Base-by-base conservation (phyloP, 2,888 invertebrate genomes). In the Cheilosia pagana region DNA sequence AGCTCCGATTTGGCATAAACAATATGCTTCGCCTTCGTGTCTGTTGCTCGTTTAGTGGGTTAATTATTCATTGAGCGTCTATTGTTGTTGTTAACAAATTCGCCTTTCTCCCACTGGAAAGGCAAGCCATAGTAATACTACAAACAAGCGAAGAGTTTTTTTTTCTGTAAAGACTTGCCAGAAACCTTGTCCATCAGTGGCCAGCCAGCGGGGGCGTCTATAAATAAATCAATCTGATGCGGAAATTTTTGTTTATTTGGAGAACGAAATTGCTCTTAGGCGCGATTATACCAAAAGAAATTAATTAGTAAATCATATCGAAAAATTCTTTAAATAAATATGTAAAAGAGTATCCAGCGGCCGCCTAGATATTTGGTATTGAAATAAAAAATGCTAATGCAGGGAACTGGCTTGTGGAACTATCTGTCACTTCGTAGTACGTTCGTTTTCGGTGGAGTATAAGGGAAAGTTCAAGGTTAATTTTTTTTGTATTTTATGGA, bases 401-500 rank as follows among this genome's bases (percentile, higher is more conserved):
- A 10, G 48, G 10, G 7, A 59, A 55, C 45, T 35, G 28, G 12
- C 31, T 67, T 52, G 28, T 25, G 43, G 14, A 55, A 28, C 21
- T 43, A 50, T 23, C 5, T 23, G 50, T 23, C 35, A 35, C 14
- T 68, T 52, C 21, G 41, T 28, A 35, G 57, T 14, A 14, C 59
- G 39, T 75, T 68, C 25, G 53, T 25, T 60, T 76, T 52, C 59
- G 23, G 25, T 39, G 21, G 31, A 45, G 35, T 55, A 57, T 31
- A 50, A 57, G 7, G 10, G 41, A 70, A 68, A 70, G 71, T 78
- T 76, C 81, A 81, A 81, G 81, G 81, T 81, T 76, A 76, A 43
- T 28, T 2, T 16, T 5, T 71, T 71, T 71, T 63, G n/a, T n/a
- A 57, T 62, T 57, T 16, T 41, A 71, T 12, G 28, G 31, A 19